Evolutionary conservation across 2,888 invertebrate species (phyloP).

Genomic region (Coelopa pilipes): DNA sequence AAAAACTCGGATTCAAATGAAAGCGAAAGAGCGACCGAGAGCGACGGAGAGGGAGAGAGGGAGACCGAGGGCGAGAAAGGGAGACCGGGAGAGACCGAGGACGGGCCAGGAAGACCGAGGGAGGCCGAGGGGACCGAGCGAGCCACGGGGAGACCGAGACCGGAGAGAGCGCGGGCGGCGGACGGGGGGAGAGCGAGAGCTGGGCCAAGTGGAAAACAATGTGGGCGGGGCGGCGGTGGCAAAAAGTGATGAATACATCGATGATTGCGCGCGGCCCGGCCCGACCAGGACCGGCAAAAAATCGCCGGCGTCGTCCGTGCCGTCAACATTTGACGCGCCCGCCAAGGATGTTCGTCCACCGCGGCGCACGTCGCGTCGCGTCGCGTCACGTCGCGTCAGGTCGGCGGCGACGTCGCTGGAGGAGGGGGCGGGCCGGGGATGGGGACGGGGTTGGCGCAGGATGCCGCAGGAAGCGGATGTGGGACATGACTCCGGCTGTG

Average conservation of each 20-base stretch:
- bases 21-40: not conserved
- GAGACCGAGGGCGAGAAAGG: no score
- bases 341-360: slow-evolving; percentile 16
- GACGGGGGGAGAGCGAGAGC: no score
- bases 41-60: no score
- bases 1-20: slow-evolving; percentile 11
- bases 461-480: slow-evolving; percentile 30
- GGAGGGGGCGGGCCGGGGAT: no score
- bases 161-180: no score
- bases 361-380: slow-evolving; percentile 24
- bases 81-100: no score
- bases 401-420: no score
- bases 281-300: no score
- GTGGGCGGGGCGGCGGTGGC: not conserved
- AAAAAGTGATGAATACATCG: slow-evolving; percentile 28
- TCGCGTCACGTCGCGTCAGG: slow-evolving; percentile 7
- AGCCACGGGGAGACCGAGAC: no score
- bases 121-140: no score
- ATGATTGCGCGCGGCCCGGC: slow-evolving; percentile 22
- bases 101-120: no score
- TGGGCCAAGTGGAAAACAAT: not conserved
- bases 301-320: not conserved
- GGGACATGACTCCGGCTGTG: slow-evolving; percentile 11
- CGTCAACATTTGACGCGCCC: slow-evolving; percentile 11
- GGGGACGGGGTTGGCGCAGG: slow-evolving; percentile 1